Evolutionary conservation across 1,140 invertebrate genomes (phyloP), one percentile per base, ranked within the genome.

Genomic region (Halesus radiatus): DNA sequence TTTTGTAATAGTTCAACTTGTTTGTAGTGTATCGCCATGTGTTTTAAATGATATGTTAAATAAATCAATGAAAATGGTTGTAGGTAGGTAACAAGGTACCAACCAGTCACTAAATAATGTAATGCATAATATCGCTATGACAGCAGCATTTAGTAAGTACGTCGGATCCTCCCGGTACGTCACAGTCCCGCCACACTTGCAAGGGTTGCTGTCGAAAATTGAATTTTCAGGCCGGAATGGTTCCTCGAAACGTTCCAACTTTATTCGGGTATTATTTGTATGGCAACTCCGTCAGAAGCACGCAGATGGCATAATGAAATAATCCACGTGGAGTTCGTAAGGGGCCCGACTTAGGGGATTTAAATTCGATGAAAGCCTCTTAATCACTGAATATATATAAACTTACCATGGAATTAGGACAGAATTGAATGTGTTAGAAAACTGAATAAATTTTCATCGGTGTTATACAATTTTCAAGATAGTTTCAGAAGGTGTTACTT

Each of bases 311-410:
- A 20, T 79, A 74, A 79, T 74, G 78, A 79, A 79, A 79, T 79
- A 79, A 79, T 79, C 78, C 56, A 68, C 78, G 20, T 15, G 70
- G 78, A 79, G 78, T 60, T 74, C 74, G 50, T 74, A 79, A 79
- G 78, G 50, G 52, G 29, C 32, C 52, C 70, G 78, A 79, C 68
- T 79, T 74, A 22, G 32, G 16, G 26, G 60, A 5, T 29, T 62
- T 50, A 58, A 60, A 62, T 76, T 64, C 29, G 37, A 62, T 50
- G 45, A 53, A 68, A 78, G 58, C 76, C 22, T 26, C 76, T 62
- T 64, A 60, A 60, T 62, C 37, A 76, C 74, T 52, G 23, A 68
- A 53, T 78, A 29, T 73, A 29, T 78, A 68, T 37, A 68, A 64
- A 64, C 60, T 64, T 64, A 64, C 60, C 23, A 53, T 3, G 20